Conservation (phyloP, 2,113 vertebrate genomes). For the Capreolus pygargus region DNA sequence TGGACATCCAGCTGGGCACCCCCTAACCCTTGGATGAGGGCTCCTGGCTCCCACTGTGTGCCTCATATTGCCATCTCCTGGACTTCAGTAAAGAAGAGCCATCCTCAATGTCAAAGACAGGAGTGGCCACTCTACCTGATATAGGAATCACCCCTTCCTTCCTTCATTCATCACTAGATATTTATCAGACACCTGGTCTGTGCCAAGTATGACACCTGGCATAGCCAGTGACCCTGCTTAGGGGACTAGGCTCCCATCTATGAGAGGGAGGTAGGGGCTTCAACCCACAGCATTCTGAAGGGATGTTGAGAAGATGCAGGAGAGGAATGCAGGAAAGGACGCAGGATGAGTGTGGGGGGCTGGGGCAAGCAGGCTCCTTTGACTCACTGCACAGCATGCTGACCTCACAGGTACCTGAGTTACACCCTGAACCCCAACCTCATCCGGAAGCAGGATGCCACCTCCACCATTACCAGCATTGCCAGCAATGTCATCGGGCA, state of each 20-base stretch:
- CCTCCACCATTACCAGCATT: slow-evolving; percentile 82
- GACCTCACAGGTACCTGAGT: slow-evolving; percentile 83
- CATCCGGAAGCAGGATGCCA: slow-evolving; percentile 89
- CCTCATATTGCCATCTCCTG: not conserved
- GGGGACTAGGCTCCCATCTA: not conserved
- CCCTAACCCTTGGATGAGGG: not conserved
- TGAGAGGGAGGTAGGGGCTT: not conserved
- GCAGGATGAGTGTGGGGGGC: not conserved
- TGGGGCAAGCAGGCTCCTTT: not conserved
- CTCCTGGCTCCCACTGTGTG: not conserved
- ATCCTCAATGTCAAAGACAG: not conserved
- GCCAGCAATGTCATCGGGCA: slow-evolving; percentile 85
- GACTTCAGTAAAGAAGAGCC: not conserved
- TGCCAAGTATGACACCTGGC: not conserved
- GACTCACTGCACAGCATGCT: not conserved
- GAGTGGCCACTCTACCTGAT: not conserved
- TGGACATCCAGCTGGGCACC: not conserved
- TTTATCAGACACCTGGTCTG: not conserved
- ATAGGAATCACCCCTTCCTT: not conserved
- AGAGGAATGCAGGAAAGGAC: not conserved
- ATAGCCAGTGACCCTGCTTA: not conserved
- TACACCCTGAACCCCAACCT: slow-evolving; percentile 81
- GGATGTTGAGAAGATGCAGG: not conserved
- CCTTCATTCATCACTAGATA: not conserved
- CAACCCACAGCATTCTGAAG: not conserved